Evolutionary conservation across 2,888 invertebrate genomes (phyloP).

Genomic region (Oscheius onirici): DNA sequence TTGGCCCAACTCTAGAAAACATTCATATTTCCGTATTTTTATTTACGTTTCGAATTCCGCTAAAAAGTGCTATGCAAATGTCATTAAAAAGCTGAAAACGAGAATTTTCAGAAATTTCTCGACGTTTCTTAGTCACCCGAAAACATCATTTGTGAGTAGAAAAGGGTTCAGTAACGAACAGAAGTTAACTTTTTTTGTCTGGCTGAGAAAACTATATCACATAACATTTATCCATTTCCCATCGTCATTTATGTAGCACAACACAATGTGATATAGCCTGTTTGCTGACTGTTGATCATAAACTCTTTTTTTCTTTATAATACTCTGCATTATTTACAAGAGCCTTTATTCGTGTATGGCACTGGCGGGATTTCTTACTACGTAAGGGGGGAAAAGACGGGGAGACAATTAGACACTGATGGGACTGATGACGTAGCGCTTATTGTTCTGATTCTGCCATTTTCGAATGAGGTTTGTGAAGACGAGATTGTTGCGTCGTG

Average conservation of each 20-base stretch:
- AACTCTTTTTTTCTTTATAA: constrained; percentile 2
- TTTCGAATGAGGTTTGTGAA: constrained; percentile 34
- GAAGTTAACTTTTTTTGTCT: background rate
- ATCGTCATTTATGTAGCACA: background rate
- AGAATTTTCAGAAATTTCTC: no score
- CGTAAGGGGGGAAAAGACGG: no score
- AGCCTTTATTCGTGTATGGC: constrained; percentile 16
- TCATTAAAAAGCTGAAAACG: no score
- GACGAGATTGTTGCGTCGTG: constrained; percentile 30
- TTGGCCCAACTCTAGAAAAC: no score
- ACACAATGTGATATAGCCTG: background rate
- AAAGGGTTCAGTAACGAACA: background rate
- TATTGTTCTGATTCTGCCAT: constrained; percentile 25
- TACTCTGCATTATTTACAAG: constrained; percentile 9
- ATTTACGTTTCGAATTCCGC: no score
- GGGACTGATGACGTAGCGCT: constrained; percentile 26
- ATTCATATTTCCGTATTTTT: no score
- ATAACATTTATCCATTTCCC: background rate
- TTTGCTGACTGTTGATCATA: background rate
- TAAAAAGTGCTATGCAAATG: no score
- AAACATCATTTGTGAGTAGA: no score
- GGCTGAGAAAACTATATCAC: background rate
- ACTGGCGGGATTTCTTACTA: constrained; percentile 9
- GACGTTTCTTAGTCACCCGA: no score
- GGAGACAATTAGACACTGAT: constrained; percentile 7